Evolutionary conservation across 64 coral and sea anemone species (phyloP), one percentile per base, ranked within the genome.

Genomic region (Montipora cactus): DNA sequence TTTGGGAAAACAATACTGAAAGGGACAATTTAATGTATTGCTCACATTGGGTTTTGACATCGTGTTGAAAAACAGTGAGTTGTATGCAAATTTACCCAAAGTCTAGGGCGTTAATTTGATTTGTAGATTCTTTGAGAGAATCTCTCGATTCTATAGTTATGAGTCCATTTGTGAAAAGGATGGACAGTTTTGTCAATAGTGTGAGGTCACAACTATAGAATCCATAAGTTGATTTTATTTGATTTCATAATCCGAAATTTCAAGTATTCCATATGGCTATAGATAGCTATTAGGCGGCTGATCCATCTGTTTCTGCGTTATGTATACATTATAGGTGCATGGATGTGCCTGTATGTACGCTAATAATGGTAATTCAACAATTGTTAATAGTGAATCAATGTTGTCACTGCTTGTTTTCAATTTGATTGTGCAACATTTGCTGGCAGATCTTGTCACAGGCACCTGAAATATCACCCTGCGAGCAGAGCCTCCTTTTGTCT

Each of bases 351-450:
- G 61, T 66, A 66, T 66, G 61, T 66, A 66, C 61, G 61, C 61
- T 66, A 66, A 66, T 66, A 66, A 66, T 66, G 61, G 61, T 66
- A 66, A 66, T 66, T 66, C 61, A 66, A 66, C 61, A 66, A 66
- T 66, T 66, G 61, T 66, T 66, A 66, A 66, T 66, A 66, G 61
- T 66, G 61, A 66, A 66, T 66, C 61, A 66, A 66, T 66, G 61
- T 66, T 66, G 10, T 66, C 61, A 66, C 61, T 8, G 61, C 61
- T 66, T 66, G 61, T 66, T 66, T 66, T 66, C 7, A 66, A 66
- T 66, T 66, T 66, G 61, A 66, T 18, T 66, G 61, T 66, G 61
- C 61, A 66, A 66, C 61, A 66, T 66, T 66, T 66, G 61, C 7
- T 66, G 2, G 61, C 3, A 66, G 61, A 66, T 66, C 61, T 66